Percentiles rank a stretch among this genome's conserved stretches.
Evolutionary conservation across 2,113 vertebrate genomes (phyloP).

Genomic region (Hippocampus mohnikei): DNA sequence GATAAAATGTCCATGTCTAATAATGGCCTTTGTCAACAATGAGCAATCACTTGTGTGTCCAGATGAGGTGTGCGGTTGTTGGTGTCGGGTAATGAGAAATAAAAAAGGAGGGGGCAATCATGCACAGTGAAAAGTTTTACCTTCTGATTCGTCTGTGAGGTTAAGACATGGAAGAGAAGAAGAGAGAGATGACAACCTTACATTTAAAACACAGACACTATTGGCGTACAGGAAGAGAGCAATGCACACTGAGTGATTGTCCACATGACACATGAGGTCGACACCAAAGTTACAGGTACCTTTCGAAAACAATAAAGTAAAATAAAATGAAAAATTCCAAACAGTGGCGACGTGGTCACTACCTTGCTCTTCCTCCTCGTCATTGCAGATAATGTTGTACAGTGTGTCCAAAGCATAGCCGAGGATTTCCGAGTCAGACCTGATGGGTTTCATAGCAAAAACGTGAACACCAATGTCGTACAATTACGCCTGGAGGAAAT

Average conservation of each 20-base stretch:
- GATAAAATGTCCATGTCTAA: too few species aligned
- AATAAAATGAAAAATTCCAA: background rate
- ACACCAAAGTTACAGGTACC: background rate
- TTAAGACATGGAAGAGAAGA: slow-evolving; percentile 75
- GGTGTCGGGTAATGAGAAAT: too few species aligned
- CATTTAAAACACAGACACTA: slow-evolving; percentile 26
- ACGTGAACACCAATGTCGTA: background rate
- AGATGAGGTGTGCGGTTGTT: slow-evolving; percentile 15
- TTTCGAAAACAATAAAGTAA: background rate
- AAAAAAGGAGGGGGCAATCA: slow-evolving; percentile 24
- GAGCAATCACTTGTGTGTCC: slow-evolving; percentile 15
- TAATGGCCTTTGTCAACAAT: background rate
- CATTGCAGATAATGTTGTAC: slow-evolving; percentile 94
- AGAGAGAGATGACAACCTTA: slow-evolving; percentile 73
- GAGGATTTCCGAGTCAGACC: slow-evolving; percentile 97
- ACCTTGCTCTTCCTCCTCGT: slow-evolving; percentile 96
- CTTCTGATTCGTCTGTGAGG: slow-evolving; percentile 94
- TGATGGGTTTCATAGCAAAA: slow-evolving; percentile 34
- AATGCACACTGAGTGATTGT: slow-evolving; percentile 20
- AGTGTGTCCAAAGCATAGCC: slow-evolving; percentile 97
- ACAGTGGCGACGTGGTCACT: slow-evolving; percentile 15
- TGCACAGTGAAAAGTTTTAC: slow-evolving; percentile 83
- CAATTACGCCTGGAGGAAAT: background rate
- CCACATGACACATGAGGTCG: slow-evolving; percentile 23
- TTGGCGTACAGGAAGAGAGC: slow-evolving; percentile 25